phyloP scores from a whole-genome alignment of 2,888 invertebrate genomes.

The Lordiphosa andalusiaca region DNA sequence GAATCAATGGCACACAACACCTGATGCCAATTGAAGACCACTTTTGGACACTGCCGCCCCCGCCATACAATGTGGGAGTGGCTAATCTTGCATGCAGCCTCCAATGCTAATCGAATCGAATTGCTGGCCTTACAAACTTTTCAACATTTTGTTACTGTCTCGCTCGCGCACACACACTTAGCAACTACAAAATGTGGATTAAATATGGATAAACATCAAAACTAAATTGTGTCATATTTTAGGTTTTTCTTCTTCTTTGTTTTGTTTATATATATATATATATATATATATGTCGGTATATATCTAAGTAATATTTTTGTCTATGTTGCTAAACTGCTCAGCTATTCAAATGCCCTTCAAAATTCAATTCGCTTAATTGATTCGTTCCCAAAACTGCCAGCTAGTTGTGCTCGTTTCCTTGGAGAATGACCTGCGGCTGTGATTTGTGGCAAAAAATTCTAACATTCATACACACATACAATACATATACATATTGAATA shows the following conservation, averaged over 20 bases:
- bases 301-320: slow-evolving; percentile 14
- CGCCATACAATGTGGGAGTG: slow-evolving; percentile 12
- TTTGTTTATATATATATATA: too few relatives aligned
- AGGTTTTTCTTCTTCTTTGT: too few relatives aligned
- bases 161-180: too few relatives aligned
- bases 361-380: slow-evolving; percentile 1
- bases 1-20: slow-evolving; percentile 68
- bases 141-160: slow-evolving; percentile 25
- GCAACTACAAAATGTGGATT: too few relatives aligned
- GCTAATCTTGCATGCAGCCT: slow-evolving; percentile 63
- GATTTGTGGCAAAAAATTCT: too few relatives aligned
- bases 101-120: slow-evolving; percentile 52
- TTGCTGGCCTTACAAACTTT: slow-evolving; percentile 29
- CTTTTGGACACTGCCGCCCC: slow-evolving; percentile 43
- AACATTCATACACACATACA: slow-evolving; percentile 1
- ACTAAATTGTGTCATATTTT: slow-evolving; percentile 4
- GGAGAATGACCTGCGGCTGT: too few relatives aligned
- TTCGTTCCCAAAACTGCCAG: slow-evolving; percentile 8
- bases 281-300: too few relatives aligned
- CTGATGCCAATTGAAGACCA: slow-evolving; percentile 68
- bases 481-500: slow-evolving; percentile 2
- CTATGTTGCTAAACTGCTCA: slow-evolving; percentile 4
- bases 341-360: slow-evolving; percentile 6
- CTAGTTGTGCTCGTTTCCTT: too few relatives aligned
- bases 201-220: slow-evolving; percentile 12